These are phyloP conservation scores for Drosophila engyochracea DNA, from an alignment of 2,888 invertebrate genomes.

Conservation along the genomic window DNA sequence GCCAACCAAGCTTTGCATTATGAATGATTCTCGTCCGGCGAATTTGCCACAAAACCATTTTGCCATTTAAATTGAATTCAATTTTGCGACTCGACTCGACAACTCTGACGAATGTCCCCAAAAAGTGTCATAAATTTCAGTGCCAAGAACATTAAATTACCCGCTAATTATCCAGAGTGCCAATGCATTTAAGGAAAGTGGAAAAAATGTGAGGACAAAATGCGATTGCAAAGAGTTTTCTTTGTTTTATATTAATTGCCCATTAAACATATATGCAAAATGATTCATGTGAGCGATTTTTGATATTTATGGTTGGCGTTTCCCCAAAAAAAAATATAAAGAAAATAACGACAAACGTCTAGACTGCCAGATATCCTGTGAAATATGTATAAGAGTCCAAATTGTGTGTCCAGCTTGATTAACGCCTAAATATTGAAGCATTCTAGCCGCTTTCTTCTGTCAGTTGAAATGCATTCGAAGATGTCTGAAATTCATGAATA, in stretches of 20 bases:
- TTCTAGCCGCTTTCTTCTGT: not conserved
- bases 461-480: slow-evolving; percentile 9
- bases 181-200: slow-evolving; percentile 23
- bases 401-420: slow-evolving; percentile 4
- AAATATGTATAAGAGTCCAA: not conserved
- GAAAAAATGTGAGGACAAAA: slow-evolving; percentile 2
- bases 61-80: slow-evolving; percentile 72
- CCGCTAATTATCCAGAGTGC: slow-evolving; percentile 74
- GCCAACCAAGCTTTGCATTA: slow-evolving; percentile 68
- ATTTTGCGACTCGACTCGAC: slow-evolving; percentile 38
- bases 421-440: slow-evolving; percentile 2
- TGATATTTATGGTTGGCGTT: slow-evolving; percentile 45
- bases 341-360: not conserved
- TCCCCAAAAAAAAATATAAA: not conserved
- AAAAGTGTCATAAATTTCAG: slow-evolving; percentile 62
- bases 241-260: slow-evolving; percentile 52
- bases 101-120: slow-evolving; percentile 63
- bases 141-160: slow-evolving; percentile 46
- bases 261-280: slow-evolving; percentile 66
- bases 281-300: slow-evolving; percentile 59
- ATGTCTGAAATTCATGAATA: slow-evolving; percentile 52
- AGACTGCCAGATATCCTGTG: not conserved
- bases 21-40: slow-evolving; percentile 70
- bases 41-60: slow-evolving; percentile 67
- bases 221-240: slow-evolving; percentile 3